Evolutionary conservation across 2,113 vertebrate genomes (phyloP).

Genomic region (Axis porcinus): DNA sequence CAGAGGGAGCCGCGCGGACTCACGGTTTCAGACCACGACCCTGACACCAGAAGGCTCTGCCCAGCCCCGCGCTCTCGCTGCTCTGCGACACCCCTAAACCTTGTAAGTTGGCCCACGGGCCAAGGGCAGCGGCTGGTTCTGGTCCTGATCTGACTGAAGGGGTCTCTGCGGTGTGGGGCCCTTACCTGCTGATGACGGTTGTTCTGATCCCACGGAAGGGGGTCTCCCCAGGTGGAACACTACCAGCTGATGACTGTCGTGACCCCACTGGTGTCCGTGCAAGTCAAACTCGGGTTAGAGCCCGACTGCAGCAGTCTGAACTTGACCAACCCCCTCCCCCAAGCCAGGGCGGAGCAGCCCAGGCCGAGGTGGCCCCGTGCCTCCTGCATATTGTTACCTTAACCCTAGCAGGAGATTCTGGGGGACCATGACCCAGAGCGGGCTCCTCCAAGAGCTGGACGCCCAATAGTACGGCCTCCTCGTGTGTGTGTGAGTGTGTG

Average conservation of each 20-base stretch:
- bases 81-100: accelerated
- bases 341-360: neutral
- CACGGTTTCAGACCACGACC: accelerated
- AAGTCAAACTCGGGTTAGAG: neutral
- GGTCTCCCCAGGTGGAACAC: too few species aligned
- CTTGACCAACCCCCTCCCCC: accelerated
- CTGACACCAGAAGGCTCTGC: accelerated
- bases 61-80: accelerated
- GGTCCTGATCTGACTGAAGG: accelerated
- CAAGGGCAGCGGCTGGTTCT: accelerated
- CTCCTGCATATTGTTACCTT: accelerated
- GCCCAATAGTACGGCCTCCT: accelerated
- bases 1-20: accelerated
- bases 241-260: neutral
- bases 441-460: neutral
- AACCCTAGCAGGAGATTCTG: neutral
- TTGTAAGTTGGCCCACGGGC: accelerated
- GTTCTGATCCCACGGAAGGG: too few species aligned
- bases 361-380: accelerated
- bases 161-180: accelerated
- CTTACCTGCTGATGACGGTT: accelerated
- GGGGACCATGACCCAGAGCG: neutral
- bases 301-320: neutral
- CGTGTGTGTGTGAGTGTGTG: accelerated
- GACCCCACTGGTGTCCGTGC: neutral